phyloP scores from a whole-genome alignment of 2,888 invertebrate genomes.

The Aphodius sticticus region DNA sequence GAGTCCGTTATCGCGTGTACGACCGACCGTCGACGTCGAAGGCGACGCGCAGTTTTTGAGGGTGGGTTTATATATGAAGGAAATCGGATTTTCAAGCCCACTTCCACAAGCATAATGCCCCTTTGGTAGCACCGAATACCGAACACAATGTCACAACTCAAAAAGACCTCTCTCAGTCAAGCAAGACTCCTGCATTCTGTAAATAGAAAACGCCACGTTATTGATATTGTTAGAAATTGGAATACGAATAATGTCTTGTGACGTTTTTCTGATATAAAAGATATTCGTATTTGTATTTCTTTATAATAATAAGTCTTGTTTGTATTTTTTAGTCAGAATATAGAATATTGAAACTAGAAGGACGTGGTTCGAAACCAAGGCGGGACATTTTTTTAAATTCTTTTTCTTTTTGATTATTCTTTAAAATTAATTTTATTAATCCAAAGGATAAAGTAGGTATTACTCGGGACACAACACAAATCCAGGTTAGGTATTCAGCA shows the following conservation, averaged over 20 bases:
- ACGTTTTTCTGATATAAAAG: no score
- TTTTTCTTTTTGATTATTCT: no score
- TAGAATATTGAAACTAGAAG: no score
- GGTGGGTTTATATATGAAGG: conserved; percentile 56
- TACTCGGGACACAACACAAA: background rate
- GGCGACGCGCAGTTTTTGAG: conserved; percentile 45
- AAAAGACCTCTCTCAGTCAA: conserved; percentile 42
- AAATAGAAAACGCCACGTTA: conserved; percentile 52
- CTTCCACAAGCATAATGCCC: conserved; percentile 59
- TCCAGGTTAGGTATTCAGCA: background rate
- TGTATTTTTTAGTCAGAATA: no score
- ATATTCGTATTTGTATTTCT: no score
- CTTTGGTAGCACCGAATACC: conserved; percentile 50
- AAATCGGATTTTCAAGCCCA: conserved; percentile 62
- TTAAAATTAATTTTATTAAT: no score
- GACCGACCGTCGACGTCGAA: conserved; percentile 8
- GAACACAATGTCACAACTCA: conserved; percentile 54
- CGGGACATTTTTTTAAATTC: no score
- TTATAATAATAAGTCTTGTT: no score
- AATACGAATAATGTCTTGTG: background rate
- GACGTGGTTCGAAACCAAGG: no score
- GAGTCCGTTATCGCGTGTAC: conserved; percentile 30
- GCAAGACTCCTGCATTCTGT: conserved; percentile 43
- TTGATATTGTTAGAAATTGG: conserved; percentile 49
- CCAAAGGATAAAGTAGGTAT: no score